Evolutionary conservation across 2,113 vertebrate genomes (phyloP).

Genomic region (Austrofundulus limnaeus): DNA sequence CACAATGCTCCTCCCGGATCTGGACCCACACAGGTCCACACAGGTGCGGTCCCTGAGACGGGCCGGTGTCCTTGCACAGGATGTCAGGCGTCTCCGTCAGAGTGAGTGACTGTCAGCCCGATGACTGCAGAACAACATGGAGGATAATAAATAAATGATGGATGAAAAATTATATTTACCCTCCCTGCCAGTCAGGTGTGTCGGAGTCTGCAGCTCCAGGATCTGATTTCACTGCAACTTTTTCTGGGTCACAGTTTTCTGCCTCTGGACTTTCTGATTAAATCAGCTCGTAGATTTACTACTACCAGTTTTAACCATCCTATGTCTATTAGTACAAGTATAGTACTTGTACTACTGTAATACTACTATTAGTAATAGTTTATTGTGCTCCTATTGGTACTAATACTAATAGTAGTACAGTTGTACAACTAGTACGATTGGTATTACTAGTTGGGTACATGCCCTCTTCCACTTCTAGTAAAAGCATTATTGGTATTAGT

Average conservation of each 20-base stretch:
- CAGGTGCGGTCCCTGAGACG: constrained; percentile 37
- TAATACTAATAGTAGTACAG: too few species aligned
- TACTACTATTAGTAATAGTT: too few species aligned
- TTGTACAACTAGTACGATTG: too few species aligned
- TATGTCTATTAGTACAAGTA: too few species aligned
- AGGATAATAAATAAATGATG: constrained; percentile 55
- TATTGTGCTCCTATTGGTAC: too few species aligned
- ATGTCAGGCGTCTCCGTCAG: constrained; percentile 15
- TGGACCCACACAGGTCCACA: too few species aligned
- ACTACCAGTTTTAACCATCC: background rate
- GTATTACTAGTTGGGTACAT: too few species aligned
- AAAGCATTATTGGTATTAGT: too few species aligned
- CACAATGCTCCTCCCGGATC: constrained; percentile 15
- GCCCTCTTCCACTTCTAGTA: too few species aligned
- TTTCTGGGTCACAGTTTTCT: constrained; percentile 32
- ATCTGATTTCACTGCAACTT: constrained; percentile 37
- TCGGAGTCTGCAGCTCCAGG: constrained; percentile 33
- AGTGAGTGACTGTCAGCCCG: constrained; percentile 38
- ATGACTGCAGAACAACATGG: constrained; percentile 37
- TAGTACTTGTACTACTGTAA: too few species aligned
- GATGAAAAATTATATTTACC: constrained; percentile 48
- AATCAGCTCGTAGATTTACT: background rate
- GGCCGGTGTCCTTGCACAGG: constrained; percentile 26
- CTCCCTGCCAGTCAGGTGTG: constrained; percentile 33
- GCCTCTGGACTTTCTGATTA: constrained; percentile 20